Base-by-base conservation (phyloP, 2,113 vertebrate species). In the Malaclemys terrapin region DNA sequence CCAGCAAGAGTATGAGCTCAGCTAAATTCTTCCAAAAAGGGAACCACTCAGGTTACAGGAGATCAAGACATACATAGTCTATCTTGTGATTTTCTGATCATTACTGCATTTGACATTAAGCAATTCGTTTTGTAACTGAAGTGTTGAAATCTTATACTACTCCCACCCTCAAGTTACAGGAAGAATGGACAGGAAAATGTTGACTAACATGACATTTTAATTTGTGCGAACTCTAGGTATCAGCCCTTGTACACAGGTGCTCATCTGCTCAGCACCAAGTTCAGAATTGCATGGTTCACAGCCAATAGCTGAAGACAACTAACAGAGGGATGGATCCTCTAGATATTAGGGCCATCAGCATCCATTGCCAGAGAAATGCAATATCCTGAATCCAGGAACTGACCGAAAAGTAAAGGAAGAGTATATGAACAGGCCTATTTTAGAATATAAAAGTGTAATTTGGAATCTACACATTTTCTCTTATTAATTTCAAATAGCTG, bases 121-220 rank as follows among this genome's bases (percentile, higher is more conserved):
- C 92, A 97, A 97, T 59, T 90, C 7, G 80, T 96, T 95, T 97
- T 95, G 97, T 93, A 97, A 97, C 84, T 85, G 57, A 89, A 92
- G 83, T 96, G 93, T 96, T 95, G 96, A 89, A 97, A 97, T 75
- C 65, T 52, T 85, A 22, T 54, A 89, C 75, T 87, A 82, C 84
- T 83, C 24, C 7, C 90, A 89, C 92, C 85, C 92, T 91, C 85
- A 83, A 90, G 50, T 94, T 96, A 87, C 75, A 78, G 75, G 14
- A 83, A 94, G 79, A 95, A 12, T 12, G 20, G 54, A 85, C 72
- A 81, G 25, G 50, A 90, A 56, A 82, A 45, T 52, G 31, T 16
- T 52, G 72, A 93, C 53, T 9, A 57, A 88, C 2, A 4, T 2
- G 49, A 0, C 14, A 54, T 27, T 31, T 2, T 82, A 5, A 50